These are phyloP conservation scores for Capra hircus DNA, from an alignment of 2,113 vertebrate genomes.

Conservation along the genomic window DNA sequence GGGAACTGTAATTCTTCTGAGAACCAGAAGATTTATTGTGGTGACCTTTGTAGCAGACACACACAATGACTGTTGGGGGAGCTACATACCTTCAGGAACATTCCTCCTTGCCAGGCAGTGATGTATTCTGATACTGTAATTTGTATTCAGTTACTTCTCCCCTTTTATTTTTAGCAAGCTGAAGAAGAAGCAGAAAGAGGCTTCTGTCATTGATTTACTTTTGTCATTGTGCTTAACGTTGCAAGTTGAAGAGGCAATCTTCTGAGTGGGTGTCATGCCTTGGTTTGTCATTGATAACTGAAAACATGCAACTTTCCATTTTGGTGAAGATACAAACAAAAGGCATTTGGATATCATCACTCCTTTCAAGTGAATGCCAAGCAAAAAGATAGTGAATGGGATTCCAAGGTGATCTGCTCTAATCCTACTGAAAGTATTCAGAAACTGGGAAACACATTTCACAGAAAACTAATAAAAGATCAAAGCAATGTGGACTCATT, in stretches of 20 bases:
- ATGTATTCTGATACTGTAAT: not conserved
- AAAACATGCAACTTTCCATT: not conserved
- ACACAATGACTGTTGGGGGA: not conserved
- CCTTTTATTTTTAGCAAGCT: not conserved
- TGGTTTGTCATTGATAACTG: slow-evolving; percentile 8
- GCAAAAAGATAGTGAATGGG: not conserved
- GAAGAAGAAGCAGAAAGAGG: not conserved
- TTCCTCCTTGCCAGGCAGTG: not conserved
- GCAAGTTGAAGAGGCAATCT: not conserved
- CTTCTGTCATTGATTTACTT: not conserved
- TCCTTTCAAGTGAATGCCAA: slow-evolving; percentile 16
- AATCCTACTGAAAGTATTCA: not conserved
- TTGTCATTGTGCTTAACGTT: not conserved
- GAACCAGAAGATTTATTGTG: not conserved
- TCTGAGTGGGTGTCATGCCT: not conserved
- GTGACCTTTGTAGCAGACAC: not conserved
- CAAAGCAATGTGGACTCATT: not conserved
- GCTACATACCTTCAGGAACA: not conserved
- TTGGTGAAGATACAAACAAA: not conserved
- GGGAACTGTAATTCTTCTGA: not conserved
- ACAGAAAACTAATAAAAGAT: not conserved
- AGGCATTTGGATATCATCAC: not conserved
- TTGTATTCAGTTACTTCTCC: not conserved
- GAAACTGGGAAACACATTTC: not conserved
- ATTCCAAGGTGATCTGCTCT: not conserved